phyloP scores from a whole-genome alignment of 2,113 vertebrate species.

The Miniopterus natalensis region DNA sequence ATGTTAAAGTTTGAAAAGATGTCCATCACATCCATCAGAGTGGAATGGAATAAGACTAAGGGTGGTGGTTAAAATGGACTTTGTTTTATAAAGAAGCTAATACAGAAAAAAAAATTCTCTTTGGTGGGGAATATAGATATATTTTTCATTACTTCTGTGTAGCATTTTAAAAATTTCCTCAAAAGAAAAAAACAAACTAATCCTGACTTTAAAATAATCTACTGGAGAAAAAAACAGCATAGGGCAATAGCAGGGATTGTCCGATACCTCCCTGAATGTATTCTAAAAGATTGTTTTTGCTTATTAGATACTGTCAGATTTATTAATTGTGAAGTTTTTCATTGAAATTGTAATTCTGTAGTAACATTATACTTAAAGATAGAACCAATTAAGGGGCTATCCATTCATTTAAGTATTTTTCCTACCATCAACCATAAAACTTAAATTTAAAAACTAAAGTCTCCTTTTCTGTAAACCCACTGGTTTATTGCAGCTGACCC shows the following conservation, averaged over 20 bases:
- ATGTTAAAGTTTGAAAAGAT: background rate
- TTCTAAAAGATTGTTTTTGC: background rate
- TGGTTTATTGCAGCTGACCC: constrained; percentile 92
- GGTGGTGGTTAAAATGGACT: background rate
- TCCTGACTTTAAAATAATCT: constrained; percentile 46
- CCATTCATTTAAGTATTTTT: constrained; percentile 37
- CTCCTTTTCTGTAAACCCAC: constrained; percentile 39
- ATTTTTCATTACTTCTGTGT: constrained; percentile 6
- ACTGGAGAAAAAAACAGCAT: background rate
- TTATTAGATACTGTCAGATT: background rate
- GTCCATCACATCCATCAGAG: background rate
- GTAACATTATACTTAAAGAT: background rate
- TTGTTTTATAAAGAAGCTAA: constrained; percentile 28
- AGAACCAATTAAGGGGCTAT: background rate
- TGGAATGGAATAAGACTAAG: background rate
- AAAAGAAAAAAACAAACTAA: constrained; percentile 10
- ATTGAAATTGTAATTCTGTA: background rate
- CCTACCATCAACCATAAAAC: background rate
- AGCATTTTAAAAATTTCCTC: background rate
- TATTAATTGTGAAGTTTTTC: background rate
- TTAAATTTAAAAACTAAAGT: constrained; percentile 2
- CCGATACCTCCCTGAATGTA: background rate
- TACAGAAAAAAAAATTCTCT: background rate
- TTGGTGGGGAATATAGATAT: background rate
- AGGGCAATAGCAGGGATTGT: background rate